A percentile compares a stretch with the other conserved stretches of the same genome.
These are phyloP conservation scores for Crossaster papposus DNA, from an alignment of 53 echinoderm and acorn worm species.

Conservation along the genomic window DNA sequence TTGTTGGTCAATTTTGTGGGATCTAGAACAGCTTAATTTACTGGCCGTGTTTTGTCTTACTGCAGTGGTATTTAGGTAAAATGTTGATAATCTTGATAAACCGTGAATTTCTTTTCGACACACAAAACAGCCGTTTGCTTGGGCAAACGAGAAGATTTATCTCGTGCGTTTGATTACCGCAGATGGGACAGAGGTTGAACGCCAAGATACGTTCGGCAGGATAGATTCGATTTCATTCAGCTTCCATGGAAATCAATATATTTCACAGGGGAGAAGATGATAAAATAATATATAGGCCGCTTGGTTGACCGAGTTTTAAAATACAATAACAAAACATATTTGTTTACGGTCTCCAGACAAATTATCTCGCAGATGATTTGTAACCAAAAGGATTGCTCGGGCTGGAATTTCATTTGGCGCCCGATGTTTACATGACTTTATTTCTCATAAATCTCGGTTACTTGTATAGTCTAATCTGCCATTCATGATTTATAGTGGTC, in stretches of 20 bases:
- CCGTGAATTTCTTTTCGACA: background rate
- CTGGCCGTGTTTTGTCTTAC: too few species aligned
- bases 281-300: background rate
- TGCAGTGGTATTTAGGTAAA: too few species aligned
- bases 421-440: too few species aligned
- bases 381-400: too few species aligned
- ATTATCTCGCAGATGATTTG: background rate
- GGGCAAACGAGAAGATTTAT: background rate
- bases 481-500: too few species aligned
- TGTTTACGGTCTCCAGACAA: background rate
- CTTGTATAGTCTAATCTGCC: too few species aligned
- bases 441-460: too few species aligned
- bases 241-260: slow-evolving; percentile 38
- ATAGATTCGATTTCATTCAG: slow-evolving; percentile 46
- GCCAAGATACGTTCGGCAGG: slow-evolving; percentile 37
- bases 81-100: too few species aligned
- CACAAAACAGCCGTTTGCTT: slow-evolving; percentile 13
- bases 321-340: background rate
- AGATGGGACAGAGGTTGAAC: slow-evolving; percentile 34
- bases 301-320: background rate
- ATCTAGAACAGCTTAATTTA: too few species aligned
- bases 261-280: slow-evolving; percentile 38
- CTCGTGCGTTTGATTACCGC: slow-evolving; percentile 29
- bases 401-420: too few species aligned
- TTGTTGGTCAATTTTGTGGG: too few species aligned